Evolutionary conservation across 2,797 vertebrate genomes (phyloP).

Genomic region (Cheirogaleus major): DNA sequence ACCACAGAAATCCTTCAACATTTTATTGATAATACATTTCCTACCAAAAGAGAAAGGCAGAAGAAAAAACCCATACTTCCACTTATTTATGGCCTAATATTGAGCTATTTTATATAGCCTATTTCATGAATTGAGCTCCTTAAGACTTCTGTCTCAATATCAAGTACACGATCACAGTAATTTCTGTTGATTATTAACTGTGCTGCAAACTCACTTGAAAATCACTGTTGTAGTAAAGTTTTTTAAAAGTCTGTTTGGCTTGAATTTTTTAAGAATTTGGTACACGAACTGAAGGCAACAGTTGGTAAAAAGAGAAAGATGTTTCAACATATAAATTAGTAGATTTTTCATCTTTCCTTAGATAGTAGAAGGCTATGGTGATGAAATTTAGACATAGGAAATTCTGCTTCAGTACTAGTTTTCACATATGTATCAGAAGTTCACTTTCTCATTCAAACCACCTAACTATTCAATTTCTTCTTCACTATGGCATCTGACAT

Average conservation of each 20-base stretch:
- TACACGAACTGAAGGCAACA: slow-evolving; percentile 35
- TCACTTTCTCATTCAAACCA: background rate
- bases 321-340: background rate
- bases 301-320: background rate
- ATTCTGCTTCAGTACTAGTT: slow-evolving; percentile 4
- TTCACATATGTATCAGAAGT: background rate
- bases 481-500: background rate
- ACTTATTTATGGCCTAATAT: background rate
- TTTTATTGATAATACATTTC: background rate
- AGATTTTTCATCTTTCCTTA: slow-evolving; percentile 14
- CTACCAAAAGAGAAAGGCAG: background rate
- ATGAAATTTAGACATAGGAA: slow-evolving; percentile 4
- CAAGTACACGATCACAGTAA: background rate
- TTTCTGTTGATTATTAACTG: background rate
- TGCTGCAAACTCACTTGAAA: slow-evolving; percentile 1
- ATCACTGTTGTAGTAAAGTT: background rate
- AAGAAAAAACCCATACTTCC: background rate
- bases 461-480: background rate
- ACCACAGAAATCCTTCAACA: background rate
- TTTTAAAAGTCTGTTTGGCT: background rate
- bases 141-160: background rate
- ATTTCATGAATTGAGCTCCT: background rate
- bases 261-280: slow-evolving; percentile 1
- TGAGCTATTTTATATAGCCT: background rate
- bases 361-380: background rate